Percentiles rank a stretch among this genome's conserved stretches.
Conservation (phyloP, 2,888 invertebrate genomes). For the Brenthis hecate region DNA sequence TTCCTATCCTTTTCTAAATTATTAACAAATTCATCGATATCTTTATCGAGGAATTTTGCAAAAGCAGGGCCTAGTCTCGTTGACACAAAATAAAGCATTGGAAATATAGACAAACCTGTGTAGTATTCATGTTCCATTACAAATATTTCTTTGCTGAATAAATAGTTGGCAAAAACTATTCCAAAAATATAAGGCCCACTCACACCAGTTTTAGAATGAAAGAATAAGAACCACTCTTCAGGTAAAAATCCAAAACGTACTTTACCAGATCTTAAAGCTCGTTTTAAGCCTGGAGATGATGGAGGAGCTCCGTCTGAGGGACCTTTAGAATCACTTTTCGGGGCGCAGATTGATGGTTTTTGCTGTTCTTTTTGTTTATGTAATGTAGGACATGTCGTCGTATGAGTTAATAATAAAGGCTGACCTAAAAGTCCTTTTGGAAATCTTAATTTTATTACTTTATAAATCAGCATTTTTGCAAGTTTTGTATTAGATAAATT, state of each 20-base stretch:
- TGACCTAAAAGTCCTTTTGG: constrained; percentile 12
- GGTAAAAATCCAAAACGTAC: constrained; percentile 82
- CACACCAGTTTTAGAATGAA: constrained; percentile 94
- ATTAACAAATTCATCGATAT: constrained; percentile 83
- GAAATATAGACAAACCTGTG: constrained; percentile 86
- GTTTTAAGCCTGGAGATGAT: constrained; percentile 42
- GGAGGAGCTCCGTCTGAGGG: constrained; percentile 1
- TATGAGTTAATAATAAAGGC: constrained; percentile 31
- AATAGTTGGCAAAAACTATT: constrained; percentile 88
- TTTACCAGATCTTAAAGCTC: constrained; percentile 59
- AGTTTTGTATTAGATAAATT: neutral
- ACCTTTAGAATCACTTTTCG: neutral
- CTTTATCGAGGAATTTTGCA: constrained; percentile 84
- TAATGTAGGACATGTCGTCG: constrained; percentile 36
- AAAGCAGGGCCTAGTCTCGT: constrained; percentile 87
- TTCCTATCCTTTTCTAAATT: constrained; percentile 79
- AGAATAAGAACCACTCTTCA: constrained; percentile 87
- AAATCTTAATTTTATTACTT: constrained; percentile 22
- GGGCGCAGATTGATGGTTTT: neutral
- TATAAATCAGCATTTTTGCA: constrained; percentile 9
- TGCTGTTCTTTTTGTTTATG: neutral
- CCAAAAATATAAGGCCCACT: constrained; percentile 95
- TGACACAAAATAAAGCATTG: constrained; percentile 81
- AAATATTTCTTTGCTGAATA: constrained; percentile 95
- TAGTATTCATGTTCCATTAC: constrained; percentile 96